These are phyloP conservation scores for Cyprinodon tularosa DNA, from an alignment of 2,113 vertebrate genomes.

Conservation along the genomic window DNA sequence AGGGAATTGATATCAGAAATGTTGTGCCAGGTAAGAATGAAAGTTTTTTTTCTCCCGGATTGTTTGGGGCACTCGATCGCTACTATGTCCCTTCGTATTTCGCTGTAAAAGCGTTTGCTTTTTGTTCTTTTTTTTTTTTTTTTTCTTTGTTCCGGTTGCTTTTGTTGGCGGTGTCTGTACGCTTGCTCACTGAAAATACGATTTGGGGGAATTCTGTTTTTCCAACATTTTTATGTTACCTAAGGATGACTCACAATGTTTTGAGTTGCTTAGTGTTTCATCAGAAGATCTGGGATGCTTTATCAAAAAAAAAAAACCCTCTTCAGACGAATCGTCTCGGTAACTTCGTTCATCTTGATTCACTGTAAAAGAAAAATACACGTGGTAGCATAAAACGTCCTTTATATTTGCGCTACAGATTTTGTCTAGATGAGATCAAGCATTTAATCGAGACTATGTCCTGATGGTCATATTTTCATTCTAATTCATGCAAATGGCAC, in stretches of 20 bases:
- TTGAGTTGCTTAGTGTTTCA: slow-evolving; percentile 35
- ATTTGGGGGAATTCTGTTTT: slow-evolving; percentile 10
- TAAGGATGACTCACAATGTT: slow-evolving; percentile 36
- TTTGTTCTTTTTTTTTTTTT: slow-evolving; percentile 49
- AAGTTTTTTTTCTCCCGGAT: slow-evolving; percentile 35
- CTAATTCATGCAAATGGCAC: slow-evolving; percentile 4
- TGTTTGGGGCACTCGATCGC: slow-evolving; percentile 65
- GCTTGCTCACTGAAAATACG: slow-evolving; percentile 24
- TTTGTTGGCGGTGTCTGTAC: slow-evolving; percentile 58
- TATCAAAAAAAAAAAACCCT: slow-evolving; percentile 29
- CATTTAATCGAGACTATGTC: slow-evolving; percentile 30
- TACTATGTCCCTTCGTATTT: slow-evolving; percentile 62
- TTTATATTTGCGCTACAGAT: slow-evolving; percentile 31
- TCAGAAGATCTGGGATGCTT: slow-evolving; percentile 34
- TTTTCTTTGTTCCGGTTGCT: slow-evolving; percentile 59
- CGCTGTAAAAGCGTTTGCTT: slow-evolving; percentile 65
- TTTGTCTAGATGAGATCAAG: slow-evolving; percentile 26
- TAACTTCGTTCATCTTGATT: slow-evolving; percentile 41
- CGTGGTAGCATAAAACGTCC: slow-evolving; percentile 21
- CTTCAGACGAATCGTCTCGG: slow-evolving; percentile 17
- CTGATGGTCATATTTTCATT: slow-evolving; percentile 2
- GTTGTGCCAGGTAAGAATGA: slow-evolving; percentile 81
- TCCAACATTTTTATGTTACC: slow-evolving; percentile 39
- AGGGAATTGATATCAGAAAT: slow-evolving; percentile 82
- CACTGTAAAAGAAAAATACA: slow-evolving; percentile 16